A percentile compares a stretch with the other conserved stretches of the same genome.
phyloP scores from a whole-genome alignment of 2,797 vertebrate species.

The Leuciscus waleckii region DNA sequence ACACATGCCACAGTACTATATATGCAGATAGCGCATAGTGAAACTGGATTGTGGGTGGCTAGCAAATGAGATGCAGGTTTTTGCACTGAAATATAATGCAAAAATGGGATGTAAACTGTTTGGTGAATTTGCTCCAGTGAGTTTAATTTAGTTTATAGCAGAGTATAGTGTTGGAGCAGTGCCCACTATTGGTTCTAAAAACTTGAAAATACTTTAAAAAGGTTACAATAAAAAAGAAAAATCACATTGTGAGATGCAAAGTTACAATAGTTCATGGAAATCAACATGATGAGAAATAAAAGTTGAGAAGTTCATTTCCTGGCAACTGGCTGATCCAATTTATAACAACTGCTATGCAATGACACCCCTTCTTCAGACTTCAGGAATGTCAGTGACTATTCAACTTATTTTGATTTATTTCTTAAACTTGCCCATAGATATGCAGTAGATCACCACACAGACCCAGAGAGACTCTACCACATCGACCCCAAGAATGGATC shows the following conservation, averaged over 20 bases:
- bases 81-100: not conserved
- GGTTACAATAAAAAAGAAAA: not conserved
- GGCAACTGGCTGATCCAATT: not conserved
- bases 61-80: not conserved
- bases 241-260: not conserved
- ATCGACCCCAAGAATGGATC: constrained; percentile 85
- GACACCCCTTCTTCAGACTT: not conserved
- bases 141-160: not conserved
- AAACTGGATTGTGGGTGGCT: not conserved
- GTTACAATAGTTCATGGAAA: not conserved
- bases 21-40: not conserved
- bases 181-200: not conserved
- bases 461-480: constrained; percentile 82
- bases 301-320: not conserved
- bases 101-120: not conserved
- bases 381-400: not conserved
- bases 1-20: not conserved
- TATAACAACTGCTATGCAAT: not conserved
- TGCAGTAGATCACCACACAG: constrained; percentile 82
- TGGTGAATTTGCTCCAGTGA: not conserved
- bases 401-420: constrained; percentile 16
- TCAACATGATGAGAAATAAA: not conserved
- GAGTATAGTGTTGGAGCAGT: not conserved
- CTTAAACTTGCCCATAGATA: constrained; percentile 73
- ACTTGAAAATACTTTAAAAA: not conserved